Base-by-base conservation (phyloP, 2,888 invertebrate species). In the Cephus nigrinus region DNA sequence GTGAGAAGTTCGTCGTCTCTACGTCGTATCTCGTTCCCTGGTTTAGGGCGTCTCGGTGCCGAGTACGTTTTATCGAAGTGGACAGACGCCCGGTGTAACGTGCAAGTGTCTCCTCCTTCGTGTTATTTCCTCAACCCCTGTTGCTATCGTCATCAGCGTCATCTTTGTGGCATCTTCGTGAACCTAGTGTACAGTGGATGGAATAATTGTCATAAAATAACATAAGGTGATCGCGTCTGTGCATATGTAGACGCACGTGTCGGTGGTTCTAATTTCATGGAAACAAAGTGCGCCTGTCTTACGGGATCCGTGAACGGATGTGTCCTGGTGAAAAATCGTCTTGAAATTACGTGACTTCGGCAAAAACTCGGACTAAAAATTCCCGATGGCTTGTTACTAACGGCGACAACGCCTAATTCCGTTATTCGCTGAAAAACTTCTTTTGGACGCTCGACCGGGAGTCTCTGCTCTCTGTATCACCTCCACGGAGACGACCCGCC, bases 1-100 rank as follows among this genome's bases (percentile, higher is more conserved):
- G 74, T 35, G 74, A 35, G 74, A 74, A 74, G 76, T 78, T 78
- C 68, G 36, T 40, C 69, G 68, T 32, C 75, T 36, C 33, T 68
- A n/a, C n/a, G 40, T 36, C 55, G 31, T 36, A 23, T 55, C 31
- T 55, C 32, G 12, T 31, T 75, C 75, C 15, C 31, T 71, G 12
- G 71, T 32, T 71, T 31, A 55, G 55, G 55, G 71, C 71, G 71
- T 31, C 71, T 71, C 71, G 71, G 31, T 71, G 12, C 71, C 71
- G 71, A 32, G 31, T 32, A 15, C 31, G 71, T 71, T 71, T 30
- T 31, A 15, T 71, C 31, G 71, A 71, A 71, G 71, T 71, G 71
- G 12, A 55, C 71, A 12, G 12, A 55, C 71, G 31, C 71, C 71
- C 71, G 71, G 31, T 71, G 71, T 71, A 15, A 31, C 71, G 71